These are phyloP conservation scores for Sebastes minor DNA, from an alignment of 2,797 vertebrate species.

Conservation along the genomic window DNA sequence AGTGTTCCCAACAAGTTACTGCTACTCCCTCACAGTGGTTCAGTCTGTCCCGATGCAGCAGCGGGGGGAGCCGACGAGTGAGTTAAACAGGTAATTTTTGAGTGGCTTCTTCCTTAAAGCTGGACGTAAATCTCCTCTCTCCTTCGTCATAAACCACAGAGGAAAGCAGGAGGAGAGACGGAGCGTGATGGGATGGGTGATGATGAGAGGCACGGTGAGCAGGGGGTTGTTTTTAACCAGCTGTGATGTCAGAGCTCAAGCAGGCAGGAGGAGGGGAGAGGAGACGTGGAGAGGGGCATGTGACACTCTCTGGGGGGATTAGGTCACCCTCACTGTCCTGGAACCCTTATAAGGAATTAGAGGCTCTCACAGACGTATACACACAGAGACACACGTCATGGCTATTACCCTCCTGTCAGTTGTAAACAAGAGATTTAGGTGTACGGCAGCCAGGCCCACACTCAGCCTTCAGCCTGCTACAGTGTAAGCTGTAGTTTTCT, in stretches of 20 bases:
- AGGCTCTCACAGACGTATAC: slow-evolving; percentile 31
- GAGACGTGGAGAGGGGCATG: slow-evolving; percentile 69
- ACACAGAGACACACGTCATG: slow-evolving; percentile 18
- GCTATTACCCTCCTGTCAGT: slow-evolving; percentile 39
- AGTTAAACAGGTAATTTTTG: neutral
- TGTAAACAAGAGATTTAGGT: slow-evolving; percentile 66
- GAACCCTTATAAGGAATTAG: slow-evolving; percentile 78
- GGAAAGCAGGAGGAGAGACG: slow-evolving; percentile 11
- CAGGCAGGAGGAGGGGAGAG: slow-evolving; percentile 58
- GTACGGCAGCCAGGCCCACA: neutral
- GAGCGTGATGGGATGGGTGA: slow-evolving; percentile 20
- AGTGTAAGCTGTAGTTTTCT: slow-evolving; percentile 24
- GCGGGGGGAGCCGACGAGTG: neutral
- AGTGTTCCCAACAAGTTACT: neutral
- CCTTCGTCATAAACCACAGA: neutral
- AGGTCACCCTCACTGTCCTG: slow-evolving; percentile 73
- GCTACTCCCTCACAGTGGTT: neutral
- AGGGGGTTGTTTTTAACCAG: slow-evolving; percentile 62
- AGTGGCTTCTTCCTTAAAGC: neutral
- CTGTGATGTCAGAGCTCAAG: slow-evolving; percentile 81
- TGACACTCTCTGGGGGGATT: slow-evolving; percentile 75
- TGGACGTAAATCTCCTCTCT: neutral
- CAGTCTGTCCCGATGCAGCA: neutral
- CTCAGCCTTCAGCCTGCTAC: slow-evolving; percentile 30
- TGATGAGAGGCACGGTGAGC: slow-evolving; percentile 20